phyloP scores from a whole-genome alignment of 2,888 invertebrate genomes.

The Eristalis pertinax region DNA sequence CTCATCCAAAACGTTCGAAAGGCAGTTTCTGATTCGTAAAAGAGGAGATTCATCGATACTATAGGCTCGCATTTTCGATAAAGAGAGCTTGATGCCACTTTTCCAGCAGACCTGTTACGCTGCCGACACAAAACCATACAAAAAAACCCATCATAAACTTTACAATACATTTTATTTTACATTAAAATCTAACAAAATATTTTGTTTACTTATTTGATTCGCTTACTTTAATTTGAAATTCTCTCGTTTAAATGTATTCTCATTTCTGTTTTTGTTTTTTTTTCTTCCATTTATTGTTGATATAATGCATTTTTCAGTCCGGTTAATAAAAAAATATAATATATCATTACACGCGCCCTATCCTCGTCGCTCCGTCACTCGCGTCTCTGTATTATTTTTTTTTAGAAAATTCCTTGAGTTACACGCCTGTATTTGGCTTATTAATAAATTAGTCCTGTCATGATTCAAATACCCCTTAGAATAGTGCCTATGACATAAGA shows the following conservation, averaged over 20 bases:
- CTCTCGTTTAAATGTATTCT: constrained; percentile 6
- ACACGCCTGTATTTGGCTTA: constrained; percentile 2
- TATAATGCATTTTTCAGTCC: constrained; percentile 63
- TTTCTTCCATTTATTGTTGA: constrained; percentile 16
- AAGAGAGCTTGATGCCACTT: no score
- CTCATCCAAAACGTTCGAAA: no score
- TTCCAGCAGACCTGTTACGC: no score
- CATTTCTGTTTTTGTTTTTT: no score
- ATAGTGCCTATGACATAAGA: background rate
- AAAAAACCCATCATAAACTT: constrained; percentile 8
- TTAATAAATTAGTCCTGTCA: constrained; percentile 43
- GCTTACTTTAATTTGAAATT: constrained; percentile 46
- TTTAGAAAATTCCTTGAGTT: constrained; percentile 25
- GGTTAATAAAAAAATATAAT: constrained; percentile 56
- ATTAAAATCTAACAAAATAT: constrained; percentile 49
- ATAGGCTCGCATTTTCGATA: no score
- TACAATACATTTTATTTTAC: constrained; percentile 49
- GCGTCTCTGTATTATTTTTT: background rate
- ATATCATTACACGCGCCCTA: constrained; percentile 24
- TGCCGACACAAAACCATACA: background rate
- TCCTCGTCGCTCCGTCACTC: background rate
- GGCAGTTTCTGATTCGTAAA: no score
- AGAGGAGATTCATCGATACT: no score
- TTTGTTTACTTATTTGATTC: constrained; percentile 1
- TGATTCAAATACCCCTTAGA: constrained; percentile 24